Conservation (phyloP, 2,113 vertebrate species). For the Panthera uncia region DNA sequence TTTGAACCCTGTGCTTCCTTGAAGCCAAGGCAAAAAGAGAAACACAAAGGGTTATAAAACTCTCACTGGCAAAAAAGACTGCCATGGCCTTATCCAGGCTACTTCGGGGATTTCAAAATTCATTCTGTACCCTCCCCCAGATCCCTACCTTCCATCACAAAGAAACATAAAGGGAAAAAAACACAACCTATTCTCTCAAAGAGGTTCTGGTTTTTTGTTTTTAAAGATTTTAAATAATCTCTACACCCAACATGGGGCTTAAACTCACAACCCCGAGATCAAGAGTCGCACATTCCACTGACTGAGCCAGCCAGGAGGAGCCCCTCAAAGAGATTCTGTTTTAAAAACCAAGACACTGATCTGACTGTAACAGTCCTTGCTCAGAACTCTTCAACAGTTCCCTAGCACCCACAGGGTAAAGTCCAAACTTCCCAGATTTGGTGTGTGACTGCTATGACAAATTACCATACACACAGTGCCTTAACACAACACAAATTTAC, state of each 20-base stretch:
- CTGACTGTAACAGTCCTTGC: background rate
- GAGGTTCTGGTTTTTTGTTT: background rate
- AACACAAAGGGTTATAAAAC: background rate
- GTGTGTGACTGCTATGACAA: background rate
- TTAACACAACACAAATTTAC: background rate
- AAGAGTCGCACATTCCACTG: background rate
- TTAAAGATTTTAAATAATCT: background rate
- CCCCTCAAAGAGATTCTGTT: background rate
- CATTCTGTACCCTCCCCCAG: background rate
- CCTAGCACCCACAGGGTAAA: background rate
- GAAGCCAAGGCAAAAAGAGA: background rate
- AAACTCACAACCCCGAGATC: background rate
- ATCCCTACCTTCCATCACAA: background rate
- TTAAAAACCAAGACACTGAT: background rate
- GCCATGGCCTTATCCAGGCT: background rate
- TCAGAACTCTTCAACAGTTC: background rate
- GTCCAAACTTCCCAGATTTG: background rate
- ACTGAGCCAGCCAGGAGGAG: background rate
- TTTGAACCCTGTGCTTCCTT: background rate
- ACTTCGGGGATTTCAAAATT: background rate
- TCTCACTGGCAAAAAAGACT: background rate
- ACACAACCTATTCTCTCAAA: background rate
- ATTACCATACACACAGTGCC: background rate
- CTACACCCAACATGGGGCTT: background rate
- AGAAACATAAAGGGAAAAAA: background rate